Evolutionary conservation across 1,140 invertebrate species (phyloP), one percentile per base, ranked within the genome.

Genomic region (Pectinophora gossypiella): DNA sequence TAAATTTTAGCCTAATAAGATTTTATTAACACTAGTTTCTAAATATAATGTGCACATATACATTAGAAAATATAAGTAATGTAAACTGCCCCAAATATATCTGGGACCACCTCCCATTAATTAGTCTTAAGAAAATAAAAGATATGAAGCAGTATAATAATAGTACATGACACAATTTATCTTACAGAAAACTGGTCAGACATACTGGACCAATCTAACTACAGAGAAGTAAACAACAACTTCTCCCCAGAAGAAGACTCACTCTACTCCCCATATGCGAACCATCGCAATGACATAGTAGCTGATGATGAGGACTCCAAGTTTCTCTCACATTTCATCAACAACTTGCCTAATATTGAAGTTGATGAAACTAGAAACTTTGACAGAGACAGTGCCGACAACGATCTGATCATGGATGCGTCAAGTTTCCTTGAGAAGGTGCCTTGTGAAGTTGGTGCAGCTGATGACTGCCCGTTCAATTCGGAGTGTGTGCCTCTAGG

Each of bases 401-500:
- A 65, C 67, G 83, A 88, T 13, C 77, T 89, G 72, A 74, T 89
- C 32, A 79, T 88, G 64, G 88, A 89, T 63, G 68, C 79, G 20
- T 80, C 78, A 16, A 89, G 85, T 42, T 83, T 78, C 77, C 62
- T 87, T 49, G 73, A 76, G 48, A 67, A 87, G 64, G 72, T 89
- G 15, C 62, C 77, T 23, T 89, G 86, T 76, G 82, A 86, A 76
- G 62, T 90, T 44, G 89, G 89, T 35, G 78, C 77, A 35, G 61
- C 77, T 44, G 85, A 62, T 12, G 87, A 89, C 18, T 94, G 93
- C 71, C 85, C 86, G 0, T 84, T 88, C 44, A 92, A 94, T 64
- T 91, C 94, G 72, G 89, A 92, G 56, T 94, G 93, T 80, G 77
- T 93, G 19, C 89, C 89, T 20, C 56, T 89, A 15, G 85, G 78